Conservation (phyloP, 2,888 invertebrate genomes). For the Ichneumoninae sp. region DNA sequence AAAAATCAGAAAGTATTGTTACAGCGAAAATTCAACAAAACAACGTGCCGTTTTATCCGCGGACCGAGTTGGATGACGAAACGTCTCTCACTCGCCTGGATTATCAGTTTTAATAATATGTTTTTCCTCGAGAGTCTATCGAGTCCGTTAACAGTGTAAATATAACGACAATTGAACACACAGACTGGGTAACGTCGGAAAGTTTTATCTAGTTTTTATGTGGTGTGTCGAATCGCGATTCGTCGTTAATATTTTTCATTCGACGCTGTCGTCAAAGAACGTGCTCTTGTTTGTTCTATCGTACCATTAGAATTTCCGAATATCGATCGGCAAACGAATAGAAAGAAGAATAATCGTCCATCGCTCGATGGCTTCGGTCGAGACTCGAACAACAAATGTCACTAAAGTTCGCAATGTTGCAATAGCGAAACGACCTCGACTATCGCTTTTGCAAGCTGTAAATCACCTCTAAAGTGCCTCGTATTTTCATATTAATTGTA, state of each 20-base stretch:
- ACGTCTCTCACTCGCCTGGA: background rate
- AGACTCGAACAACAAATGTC: background rate
- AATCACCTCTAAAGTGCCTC: background rate
- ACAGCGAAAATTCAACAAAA: conserved; percentile 43
- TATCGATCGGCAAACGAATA: background rate
- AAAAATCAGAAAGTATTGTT: conserved; percentile 52
- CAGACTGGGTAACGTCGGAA: background rate
- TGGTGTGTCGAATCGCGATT: background rate
- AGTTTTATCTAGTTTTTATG: background rate
- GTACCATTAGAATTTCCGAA: background rate
- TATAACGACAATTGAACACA: conserved; percentile 1
- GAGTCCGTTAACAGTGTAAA: background rate
- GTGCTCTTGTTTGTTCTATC: background rate
- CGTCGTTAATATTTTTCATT: background rate
- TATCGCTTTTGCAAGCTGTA: background rate
- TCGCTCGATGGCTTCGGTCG: background rate
- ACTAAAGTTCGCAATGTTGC: background rate
- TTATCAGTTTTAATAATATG: conserved; percentile 6
- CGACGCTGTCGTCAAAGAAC: background rate
- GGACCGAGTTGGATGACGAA: conserved; percentile 53
- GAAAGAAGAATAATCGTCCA: background rate
- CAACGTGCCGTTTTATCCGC: background rate
- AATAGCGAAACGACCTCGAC: background rate
- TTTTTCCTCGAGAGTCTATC: background rate
- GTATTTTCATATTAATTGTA: background rate